phyloP scores from a whole-genome alignment of 2,113 vertebrate genomes.

The Hystrix cristata region DNA sequence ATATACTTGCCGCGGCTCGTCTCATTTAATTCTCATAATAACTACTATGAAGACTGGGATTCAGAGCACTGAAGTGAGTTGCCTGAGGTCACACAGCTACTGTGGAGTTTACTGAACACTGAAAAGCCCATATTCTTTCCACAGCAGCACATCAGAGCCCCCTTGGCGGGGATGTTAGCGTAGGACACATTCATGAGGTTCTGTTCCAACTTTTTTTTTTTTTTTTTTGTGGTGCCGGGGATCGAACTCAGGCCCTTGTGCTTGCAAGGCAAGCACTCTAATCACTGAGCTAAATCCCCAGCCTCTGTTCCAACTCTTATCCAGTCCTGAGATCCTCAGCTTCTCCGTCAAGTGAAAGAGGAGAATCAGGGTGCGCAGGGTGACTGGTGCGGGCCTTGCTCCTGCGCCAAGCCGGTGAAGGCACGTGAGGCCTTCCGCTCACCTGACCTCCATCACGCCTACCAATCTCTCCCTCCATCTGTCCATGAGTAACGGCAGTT shows the following conservation, averaged over 20 bases:
- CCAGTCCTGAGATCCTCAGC: not conserved
- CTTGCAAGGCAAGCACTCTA: too few species aligned
- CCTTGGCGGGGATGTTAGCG: not conserved
- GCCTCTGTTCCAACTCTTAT: not conserved
- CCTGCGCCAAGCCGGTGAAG: not conserved
- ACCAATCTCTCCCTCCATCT: not conserved
- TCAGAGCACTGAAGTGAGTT: not conserved
- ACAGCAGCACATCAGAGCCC: not conserved
- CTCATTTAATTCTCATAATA: not conserved
- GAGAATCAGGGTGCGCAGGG: not conserved
- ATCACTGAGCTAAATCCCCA: too few species aligned
- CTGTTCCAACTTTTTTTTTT: not conserved
- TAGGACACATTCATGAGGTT: too few species aligned
- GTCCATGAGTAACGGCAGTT: not conserved
- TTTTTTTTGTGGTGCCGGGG: too few species aligned
- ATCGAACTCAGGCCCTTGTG: too few species aligned
- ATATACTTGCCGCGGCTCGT: not conserved
- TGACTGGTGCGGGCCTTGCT: not conserved
- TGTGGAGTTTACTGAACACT: not conserved
- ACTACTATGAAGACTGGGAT: not conserved
- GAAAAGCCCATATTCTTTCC: not conserved
- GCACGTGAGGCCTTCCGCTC: not conserved
- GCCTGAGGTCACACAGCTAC: not conserved
- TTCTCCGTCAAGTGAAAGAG: not conserved
- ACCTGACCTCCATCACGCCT: not conserved